Percentiles rank a stretch among this genome's conserved stretches.
phyloP scores from a whole-genome alignment of 2,113 vertebrate genomes.

The Saguinus midas region DNA sequence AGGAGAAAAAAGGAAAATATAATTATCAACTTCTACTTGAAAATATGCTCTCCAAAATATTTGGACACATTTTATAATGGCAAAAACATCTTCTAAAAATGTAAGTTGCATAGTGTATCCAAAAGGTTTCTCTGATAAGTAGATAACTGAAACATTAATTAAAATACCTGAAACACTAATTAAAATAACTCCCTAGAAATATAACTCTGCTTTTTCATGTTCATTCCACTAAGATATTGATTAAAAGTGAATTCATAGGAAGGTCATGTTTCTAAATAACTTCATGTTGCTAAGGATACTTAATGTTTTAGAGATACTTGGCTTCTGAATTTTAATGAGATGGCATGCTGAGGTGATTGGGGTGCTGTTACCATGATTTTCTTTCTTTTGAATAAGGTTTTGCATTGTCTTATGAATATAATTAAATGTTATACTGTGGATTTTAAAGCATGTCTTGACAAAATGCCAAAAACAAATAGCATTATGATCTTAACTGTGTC shows the following conservation, averaged over 20 bases:
- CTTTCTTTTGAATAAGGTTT: background rate
- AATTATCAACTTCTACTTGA: background rate
- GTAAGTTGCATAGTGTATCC: fast-evolving
- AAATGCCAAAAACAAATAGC: background rate
- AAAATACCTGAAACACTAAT: background rate
- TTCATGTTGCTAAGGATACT: background rate
- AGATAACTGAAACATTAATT: fast-evolving
- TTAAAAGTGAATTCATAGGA: background rate
- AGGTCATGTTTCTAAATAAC: fast-evolving
- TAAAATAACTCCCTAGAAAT: background rate
- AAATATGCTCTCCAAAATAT: background rate
- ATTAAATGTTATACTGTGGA: fast-evolving
- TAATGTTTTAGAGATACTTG: fast-evolving
- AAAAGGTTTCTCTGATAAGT: background rate
- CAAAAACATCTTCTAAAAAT: background rate
- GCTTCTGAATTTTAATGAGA: background rate
- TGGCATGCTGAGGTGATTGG: fast-evolving
- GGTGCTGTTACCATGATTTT: fast-evolving
- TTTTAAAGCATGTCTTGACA: background rate
- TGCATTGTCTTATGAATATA: background rate
- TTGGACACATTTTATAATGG: fast-evolving
- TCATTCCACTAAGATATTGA: background rate
- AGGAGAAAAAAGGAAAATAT: background rate
- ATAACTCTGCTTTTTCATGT: fast-evolving
- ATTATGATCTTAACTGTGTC: fast-evolving